Conservation (phyloP, 1,140 invertebrate species). For the Lithobius niger region DNA sequence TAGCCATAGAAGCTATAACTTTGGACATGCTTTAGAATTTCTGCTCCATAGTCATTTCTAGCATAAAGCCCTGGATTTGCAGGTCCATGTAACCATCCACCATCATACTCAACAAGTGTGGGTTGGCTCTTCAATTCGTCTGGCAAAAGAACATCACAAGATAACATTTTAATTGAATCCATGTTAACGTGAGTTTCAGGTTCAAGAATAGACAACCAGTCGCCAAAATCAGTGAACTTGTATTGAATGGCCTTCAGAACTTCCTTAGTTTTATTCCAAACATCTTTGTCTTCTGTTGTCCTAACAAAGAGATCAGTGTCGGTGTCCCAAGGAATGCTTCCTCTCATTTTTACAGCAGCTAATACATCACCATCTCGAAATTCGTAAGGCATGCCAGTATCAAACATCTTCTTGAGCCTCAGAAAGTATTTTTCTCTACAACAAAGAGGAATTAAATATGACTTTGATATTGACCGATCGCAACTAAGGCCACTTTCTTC, state of each 20-base stretch:
- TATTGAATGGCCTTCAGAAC: conserved; percentile 14
- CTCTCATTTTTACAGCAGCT: conserved; percentile 24
- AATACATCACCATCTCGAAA: conserved; percentile 22
- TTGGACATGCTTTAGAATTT: conserved; percentile 21
- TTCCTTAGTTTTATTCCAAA: conserved; percentile 18
- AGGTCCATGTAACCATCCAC: conserved; percentile 22
- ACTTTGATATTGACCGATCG: not conserved
- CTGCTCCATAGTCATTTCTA: conserved; percentile 23
- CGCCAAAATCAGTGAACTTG: conserved; percentile 11
- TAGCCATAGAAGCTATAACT: not conserved
- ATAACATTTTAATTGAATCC: conserved; percentile 2
- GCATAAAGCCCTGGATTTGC: conserved; percentile 26
- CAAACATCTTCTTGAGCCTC: conserved; percentile 9
- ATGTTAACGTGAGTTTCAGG: conserved; percentile 8
- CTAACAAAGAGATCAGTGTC: conserved; percentile 27
- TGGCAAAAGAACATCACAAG: conserved; percentile 4
- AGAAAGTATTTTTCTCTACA: conserved; percentile 16
- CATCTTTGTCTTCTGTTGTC: no score
- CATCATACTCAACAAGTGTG: conserved; percentile 21
- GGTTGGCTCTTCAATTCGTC: conserved; percentile 11
- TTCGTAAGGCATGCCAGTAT: conserved; percentile 19
- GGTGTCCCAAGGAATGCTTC: conserved; percentile 24
- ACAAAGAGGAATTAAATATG: conserved; percentile 16
- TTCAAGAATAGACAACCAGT: conserved; percentile 16
- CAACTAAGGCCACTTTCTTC: conserved; percentile 17